Percentiles rank a stretch among this genome's conserved stretches.
Evolutionary conservation across 2,888 invertebrate species (phyloP).

Genomic region (Pocota personata): DNA sequence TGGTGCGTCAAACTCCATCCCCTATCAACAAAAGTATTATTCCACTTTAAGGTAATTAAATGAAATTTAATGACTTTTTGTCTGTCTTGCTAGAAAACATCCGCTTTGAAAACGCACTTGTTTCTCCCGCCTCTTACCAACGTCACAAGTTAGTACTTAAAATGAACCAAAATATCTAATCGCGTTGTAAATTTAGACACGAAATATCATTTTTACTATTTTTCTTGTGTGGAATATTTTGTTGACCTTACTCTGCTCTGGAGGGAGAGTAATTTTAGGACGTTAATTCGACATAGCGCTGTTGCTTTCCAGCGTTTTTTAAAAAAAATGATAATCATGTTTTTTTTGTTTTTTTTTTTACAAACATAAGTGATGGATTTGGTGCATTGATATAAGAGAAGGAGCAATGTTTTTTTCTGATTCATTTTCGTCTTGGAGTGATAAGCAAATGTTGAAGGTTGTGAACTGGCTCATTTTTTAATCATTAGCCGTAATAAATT

Average conservation of each 20-base stretch:
- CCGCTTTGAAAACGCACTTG: slow-evolving; percentile 1
- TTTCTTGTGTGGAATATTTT: background rate
- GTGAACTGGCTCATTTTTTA: slow-evolving; percentile 28
- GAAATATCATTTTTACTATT: background rate
- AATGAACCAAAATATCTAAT: background rate
- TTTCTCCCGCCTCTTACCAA: background rate
- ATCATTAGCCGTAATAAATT: slow-evolving; percentile 46
- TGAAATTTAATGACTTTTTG: slow-evolving; percentile 19
- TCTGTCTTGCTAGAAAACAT: slow-evolving; percentile 16
- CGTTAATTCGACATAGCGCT: background rate
- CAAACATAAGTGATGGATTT: background rate
- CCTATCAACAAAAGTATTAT: slow-evolving; percentile 16
- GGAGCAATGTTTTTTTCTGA: background rate
- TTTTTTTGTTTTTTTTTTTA: background rate
- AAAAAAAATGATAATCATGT: background rate
- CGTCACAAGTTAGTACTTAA: background rate
- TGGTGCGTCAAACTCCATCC: slow-evolving; percentile 29
- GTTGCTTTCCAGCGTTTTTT: background rate
- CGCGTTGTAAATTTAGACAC: background rate
- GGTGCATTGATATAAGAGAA: background rate
- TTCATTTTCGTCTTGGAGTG: slow-evolving; percentile 6
- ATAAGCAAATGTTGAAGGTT: slow-evolving; percentile 23
- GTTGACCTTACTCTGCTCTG: background rate
- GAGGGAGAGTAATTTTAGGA: background rate
- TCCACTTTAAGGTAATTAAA: slow-evolving; percentile 20